phyloP scores from a whole-genome alignment of 2,797 vertebrate genomes.

The Acomys russatus region DNA sequence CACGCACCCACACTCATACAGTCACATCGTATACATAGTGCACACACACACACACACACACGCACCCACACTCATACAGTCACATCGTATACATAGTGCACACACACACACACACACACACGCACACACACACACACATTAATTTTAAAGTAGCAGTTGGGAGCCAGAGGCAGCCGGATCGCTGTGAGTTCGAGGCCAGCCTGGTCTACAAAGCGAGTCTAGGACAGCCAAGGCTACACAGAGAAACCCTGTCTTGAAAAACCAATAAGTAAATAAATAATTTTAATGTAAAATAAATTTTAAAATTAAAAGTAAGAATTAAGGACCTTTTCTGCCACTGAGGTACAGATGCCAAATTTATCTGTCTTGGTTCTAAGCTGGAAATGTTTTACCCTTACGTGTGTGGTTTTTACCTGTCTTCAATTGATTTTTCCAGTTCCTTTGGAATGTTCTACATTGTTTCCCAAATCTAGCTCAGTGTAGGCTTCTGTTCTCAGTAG shows the following conservation, averaged over 20 bases:
- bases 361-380: background rate
- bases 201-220: too few relatives aligned
- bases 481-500: background rate
- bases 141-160: too few relatives aligned
- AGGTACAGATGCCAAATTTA: background rate
- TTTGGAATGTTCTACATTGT: slow-evolving; percentile 41
- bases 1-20: background rate
- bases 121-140: too few relatives aligned
- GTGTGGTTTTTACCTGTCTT: background rate
- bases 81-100: background rate
- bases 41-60: background rate
- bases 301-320: background rate
- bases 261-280: too few relatives aligned
- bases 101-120: too few relatives aligned
- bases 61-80: background rate
- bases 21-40: background rate
- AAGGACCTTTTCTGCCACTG: background rate
- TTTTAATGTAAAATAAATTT: background rate
- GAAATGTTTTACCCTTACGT: background rate
- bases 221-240: too few relatives aligned
- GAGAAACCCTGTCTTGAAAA: too few relatives aligned
- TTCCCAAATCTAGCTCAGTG: background rate
- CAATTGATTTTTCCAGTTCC: slow-evolving; percentile 2
- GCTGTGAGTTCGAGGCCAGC: too few relatives aligned
- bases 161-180: too few relatives aligned